phyloP scores from a whole-genome alignment of 1,140 invertebrate species.

The Acromyrmex echinatior region DNA sequence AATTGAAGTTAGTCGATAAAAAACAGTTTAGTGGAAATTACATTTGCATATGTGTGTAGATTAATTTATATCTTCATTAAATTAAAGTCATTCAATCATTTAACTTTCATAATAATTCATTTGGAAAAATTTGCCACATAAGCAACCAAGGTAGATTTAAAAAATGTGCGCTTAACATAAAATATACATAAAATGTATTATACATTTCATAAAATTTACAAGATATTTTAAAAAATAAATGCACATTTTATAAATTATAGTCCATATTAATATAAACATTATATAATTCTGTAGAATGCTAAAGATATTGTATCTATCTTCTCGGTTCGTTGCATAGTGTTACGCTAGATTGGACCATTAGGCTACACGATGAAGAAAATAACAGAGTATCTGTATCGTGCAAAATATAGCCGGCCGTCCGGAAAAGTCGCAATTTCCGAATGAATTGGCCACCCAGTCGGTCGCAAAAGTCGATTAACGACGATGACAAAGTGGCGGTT shows the following conservation, averaged over 20 bases:
- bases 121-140: not conserved
- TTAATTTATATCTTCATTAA: not conserved
- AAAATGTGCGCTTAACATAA: too few relatives aligned
- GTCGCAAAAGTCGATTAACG: conserved; percentile 76
- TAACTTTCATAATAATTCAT: not conserved
- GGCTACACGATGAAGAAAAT: conserved; percentile 5
- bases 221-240: too few relatives aligned
- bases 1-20: conserved; percentile 23
- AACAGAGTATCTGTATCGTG: conserved; percentile 42
- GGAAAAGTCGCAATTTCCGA: conserved; percentile 77
- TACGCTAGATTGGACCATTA: not conserved
- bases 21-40: conserved; percentile 9
- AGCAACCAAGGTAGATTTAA: too few relatives aligned
- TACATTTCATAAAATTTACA: too few relatives aligned
- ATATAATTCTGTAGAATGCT: not conserved
- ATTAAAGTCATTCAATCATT: not conserved
- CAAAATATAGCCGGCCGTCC: conserved; percentile 66
- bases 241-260: not conserved
- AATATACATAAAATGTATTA: too few relatives aligned
- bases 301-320: not conserved
- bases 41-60: not conserved
- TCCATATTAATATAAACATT: not conserved
- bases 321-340: not conserved
- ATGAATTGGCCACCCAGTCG: conserved; percentile 71
- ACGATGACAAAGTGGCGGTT: conserved; percentile 64